Conservation (phyloP, 2,888 invertebrate genomes). For the Microplitis manilae region DNA sequence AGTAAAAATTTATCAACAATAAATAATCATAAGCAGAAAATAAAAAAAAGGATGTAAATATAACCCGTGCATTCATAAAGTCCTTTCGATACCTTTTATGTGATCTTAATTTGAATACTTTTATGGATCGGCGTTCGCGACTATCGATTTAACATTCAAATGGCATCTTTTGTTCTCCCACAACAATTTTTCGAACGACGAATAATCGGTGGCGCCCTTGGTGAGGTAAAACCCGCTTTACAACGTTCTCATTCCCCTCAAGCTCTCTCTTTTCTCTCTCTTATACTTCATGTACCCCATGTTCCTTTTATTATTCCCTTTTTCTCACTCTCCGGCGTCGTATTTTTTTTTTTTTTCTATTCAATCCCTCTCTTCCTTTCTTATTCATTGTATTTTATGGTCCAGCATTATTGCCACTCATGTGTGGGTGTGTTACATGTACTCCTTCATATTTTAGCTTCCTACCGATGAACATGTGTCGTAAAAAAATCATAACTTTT, state of each 20-base stretch:
- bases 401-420: constrained; percentile 18
- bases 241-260: background rate
- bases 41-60: constrained; percentile 43
- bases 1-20: too few species aligned
- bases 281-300: background rate
- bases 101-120: constrained; percentile 71
- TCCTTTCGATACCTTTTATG: constrained; percentile 63
- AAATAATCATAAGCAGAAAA: background rate
- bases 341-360: constrained; percentile 5
- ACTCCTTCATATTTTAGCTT: background rate
- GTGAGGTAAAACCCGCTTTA: constrained; percentile 42
- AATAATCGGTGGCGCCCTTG: constrained; percentile 50
- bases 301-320: background rate
- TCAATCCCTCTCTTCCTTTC: constrained; percentile 4
- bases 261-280: background rate
- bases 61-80: constrained; percentile 59
- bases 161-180: constrained; percentile 67
- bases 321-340: background rate
- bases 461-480: background rate
- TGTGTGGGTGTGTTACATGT: constrained; percentile 5
- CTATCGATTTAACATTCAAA: constrained; percentile 71
- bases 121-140: constrained; percentile 63
- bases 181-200: constrained; percentile 62
- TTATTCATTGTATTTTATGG: constrained; percentile 10
- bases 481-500: background rate